Conservation (phyloP, 2,113 vertebrate genomes). For the Monarcha castaneiventris region DNA sequence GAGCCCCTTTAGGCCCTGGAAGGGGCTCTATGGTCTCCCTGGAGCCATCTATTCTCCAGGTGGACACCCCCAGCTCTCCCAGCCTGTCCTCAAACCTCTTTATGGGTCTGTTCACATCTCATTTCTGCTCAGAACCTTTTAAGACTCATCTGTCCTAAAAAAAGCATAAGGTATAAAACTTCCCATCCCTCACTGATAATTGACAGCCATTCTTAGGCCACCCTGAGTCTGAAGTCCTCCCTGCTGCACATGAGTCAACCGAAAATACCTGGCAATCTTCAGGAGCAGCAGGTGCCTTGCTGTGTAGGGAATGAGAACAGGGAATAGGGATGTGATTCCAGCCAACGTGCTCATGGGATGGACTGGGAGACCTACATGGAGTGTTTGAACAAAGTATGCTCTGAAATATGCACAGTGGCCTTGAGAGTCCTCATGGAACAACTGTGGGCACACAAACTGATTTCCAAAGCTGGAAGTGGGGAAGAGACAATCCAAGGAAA, state of each 20-base stretch:
- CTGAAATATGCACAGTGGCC: neutral
- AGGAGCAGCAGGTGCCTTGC: neutral
- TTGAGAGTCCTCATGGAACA: neutral
- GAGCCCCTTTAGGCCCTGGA: rapidly evolving
- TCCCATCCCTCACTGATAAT: neutral
- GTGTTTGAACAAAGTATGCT: neutral
- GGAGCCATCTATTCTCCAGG: neutral
- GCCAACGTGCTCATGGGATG: neutral
- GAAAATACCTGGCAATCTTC: neutral
- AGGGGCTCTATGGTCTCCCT: neutral
- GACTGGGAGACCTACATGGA: neutral
- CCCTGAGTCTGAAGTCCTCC: neutral
- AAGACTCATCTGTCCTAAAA: neutral
- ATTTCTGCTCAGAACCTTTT: neutral
- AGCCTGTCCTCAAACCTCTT: neutral
- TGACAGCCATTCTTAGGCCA: neutral
- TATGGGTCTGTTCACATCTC: neutral
- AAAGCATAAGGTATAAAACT: neutral
- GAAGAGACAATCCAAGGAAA: neutral
- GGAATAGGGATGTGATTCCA: neutral
- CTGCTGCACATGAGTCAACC: rapidly evolving
- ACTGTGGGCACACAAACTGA: neutral
- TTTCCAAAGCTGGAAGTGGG: neutral
- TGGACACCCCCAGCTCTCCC: too few relatives aligned
- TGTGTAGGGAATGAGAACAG: neutral